Evolutionary conservation across 1,140 invertebrate species (phyloP), one percentile per base, ranked within the genome.

Genomic region (Stratiolaelaps scimitus): DNA sequence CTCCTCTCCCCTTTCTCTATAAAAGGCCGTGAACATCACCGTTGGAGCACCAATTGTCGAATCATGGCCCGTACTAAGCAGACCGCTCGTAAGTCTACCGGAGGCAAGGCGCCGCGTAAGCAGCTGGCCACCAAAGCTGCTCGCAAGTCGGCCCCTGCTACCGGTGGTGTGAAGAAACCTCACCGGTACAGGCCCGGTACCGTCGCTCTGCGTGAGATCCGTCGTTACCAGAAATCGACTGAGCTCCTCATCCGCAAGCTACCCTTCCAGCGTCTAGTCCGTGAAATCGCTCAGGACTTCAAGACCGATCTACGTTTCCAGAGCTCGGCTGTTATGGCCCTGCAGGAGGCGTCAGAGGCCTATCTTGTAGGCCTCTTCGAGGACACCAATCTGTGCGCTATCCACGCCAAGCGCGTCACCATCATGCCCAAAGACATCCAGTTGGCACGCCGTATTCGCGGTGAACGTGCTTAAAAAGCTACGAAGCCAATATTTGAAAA

Each of bases 131-230:
- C 78, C 15, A 78, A 78, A 67, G 76, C 77, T 34, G 71, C 71
- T 20, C 69, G 75, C 44, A 77, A 77, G 65, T 72, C 70, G 56
- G 20, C 53, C 15, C 20, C 53, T 15, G 20, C 53, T 34, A 60
- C 53, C 53, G 20, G 20, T 23, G 72, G 72, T 46, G 71, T 76
- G 5, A 75, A 75, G 70, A 75, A 75, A 66, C 75, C 74, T 19
- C 73, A 76, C 68, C 60, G 71, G 26, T 73, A 47, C 67, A 69
- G 70, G 60, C 73, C 74, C 13, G 72, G 76, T 45, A 72, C 71
- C 17, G 72, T 72, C 44, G 71, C 71, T 70, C 80, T 89, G 60
- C 80, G 85, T 75, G 86, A 89, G 80, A 84, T 82, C 72, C 81
- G 77, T 73, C 76, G 76, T 71, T 80, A 79, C 71, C 80, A 79